Evolutionary conservation across 2,888 invertebrate genomes (phyloP), one percentile per base, ranked within the genome.

Genomic region (Flexamia atlantica): DNA sequence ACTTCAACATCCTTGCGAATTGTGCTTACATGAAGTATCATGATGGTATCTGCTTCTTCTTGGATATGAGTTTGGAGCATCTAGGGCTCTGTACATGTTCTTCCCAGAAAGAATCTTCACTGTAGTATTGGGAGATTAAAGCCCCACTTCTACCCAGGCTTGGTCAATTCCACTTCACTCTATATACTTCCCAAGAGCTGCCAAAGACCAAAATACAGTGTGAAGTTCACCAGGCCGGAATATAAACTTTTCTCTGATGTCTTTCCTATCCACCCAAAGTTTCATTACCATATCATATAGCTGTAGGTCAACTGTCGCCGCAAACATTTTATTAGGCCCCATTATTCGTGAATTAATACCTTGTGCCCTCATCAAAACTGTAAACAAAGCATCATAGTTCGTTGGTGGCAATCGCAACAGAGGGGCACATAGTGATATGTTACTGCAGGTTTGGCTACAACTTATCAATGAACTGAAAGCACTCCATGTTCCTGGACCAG

Each of bases 271-370:
- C 12, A 50, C 50, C 50, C 50, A 50, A n/a, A n/a, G 50, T 50
- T 50, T 50, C 50, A 50, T 50, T 50, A 50, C 5, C 50, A 50
- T 50, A 50, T 50, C 50, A 50, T 50, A 50, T 3, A 50, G 5
- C 50, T 50, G 50, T 10, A 50, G 50, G 17, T 50, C 50, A 50
- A n/a, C 50, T 10, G 50, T 50, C 50, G 17, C 50, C 50, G 17
- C 50, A 50, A 7, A 50, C 50, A 50, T 50, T 50, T 50, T 50
- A 50, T 50, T 50, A 50, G 50, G n/a, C 50, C 50, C 50, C 50
- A 50, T 50, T 50, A 50, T 50, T 50, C 17, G 50, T n/a, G 50
- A 10, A n/a, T 14, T n/a, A n/a, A 50, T 50, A 50, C 17, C 50
- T n/a, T n/a, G 50, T 50, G 50, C 50, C 17, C 50, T 50, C 17